These are phyloP conservation scores for Anarrhichthys ocellatus DNA, from an alignment of 2,113 vertebrate species.

Conservation along the genomic window DNA sequence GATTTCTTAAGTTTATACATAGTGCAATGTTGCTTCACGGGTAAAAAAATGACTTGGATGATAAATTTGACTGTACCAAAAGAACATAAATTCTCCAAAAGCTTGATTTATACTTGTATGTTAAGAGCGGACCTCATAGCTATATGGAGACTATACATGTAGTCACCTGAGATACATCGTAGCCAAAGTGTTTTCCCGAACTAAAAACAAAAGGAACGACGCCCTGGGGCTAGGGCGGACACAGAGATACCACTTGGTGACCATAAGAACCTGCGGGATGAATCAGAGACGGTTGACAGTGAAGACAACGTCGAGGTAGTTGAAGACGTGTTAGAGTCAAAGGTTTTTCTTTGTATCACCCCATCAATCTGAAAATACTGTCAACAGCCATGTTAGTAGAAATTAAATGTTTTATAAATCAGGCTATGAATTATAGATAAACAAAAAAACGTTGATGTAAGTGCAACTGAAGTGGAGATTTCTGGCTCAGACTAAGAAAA, in stretches of 20 bases:
- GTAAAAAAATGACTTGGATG: background rate
- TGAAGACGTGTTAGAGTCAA: background rate
- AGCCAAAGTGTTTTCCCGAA: too few species aligned
- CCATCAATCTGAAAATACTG: background rate
- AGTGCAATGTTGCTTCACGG: background rate
- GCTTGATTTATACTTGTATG: too few species aligned
- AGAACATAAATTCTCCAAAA: background rate
- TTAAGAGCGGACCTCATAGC: background rate
- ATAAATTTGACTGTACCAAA: background rate
- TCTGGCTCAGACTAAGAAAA: background rate
- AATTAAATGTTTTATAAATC: too few species aligned
- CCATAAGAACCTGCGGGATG: background rate
- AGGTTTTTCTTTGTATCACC: too few species aligned
- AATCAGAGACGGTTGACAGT: background rate
- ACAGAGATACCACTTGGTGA: background rate
- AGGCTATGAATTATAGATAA: too few species aligned
- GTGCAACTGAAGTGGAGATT: background rate
- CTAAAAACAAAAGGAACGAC: too few species aligned
- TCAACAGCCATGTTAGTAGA: background rate
- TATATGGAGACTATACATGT: background rate
- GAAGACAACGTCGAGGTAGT: background rate
- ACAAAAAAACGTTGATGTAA: background rate
- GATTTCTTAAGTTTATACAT: background rate
- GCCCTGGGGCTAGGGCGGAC: too few species aligned
- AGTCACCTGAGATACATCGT: background rate